Percentiles rank a stretch among this genome's conserved stretches.
These are phyloP conservation scores for Megaceryle torquata DNA, from an alignment of 2,113 vertebrate genomes.

Conservation along the genomic window DNA sequence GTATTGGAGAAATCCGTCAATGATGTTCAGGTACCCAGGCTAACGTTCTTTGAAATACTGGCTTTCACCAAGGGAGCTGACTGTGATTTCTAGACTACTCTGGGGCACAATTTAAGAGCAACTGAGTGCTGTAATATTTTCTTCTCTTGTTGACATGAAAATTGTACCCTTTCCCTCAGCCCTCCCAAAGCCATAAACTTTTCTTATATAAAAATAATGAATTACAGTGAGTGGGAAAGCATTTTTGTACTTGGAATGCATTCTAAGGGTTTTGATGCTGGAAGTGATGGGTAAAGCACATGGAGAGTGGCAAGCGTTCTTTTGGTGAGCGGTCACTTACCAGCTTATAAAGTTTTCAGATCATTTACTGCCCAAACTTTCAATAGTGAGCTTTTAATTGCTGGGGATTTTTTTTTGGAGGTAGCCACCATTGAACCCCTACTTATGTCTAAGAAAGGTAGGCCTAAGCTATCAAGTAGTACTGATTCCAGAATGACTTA, in stretches of 20 bases:
- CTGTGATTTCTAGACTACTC: not conserved
- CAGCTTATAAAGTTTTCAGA: not conserved
- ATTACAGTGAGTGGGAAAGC: not conserved
- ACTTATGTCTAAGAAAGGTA: not conserved
- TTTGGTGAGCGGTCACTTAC: not conserved
- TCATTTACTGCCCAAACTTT: not conserved
- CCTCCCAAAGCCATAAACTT: not conserved
- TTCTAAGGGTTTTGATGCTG: not conserved
- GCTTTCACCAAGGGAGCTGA: not conserved
- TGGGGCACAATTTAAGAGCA: not conserved
- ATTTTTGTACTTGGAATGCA: not conserved
- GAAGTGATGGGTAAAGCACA: not conserved
- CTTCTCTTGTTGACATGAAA: not conserved
- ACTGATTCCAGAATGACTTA: not conserved
- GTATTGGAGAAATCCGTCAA: not conserved
- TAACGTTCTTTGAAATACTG: not conserved
- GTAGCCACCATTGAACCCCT: not conserved
- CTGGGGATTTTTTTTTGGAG: not conserved
- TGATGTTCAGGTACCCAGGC: not conserved
- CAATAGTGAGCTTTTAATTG: not conserved
- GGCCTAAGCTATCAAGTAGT: not conserved
- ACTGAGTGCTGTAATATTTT: not conserved
- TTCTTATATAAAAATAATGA: not conserved
- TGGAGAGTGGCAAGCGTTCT: not conserved
- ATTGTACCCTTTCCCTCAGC: not conserved